Percentiles rank a stretch among this genome's conserved stretches.
phyloP scores from a whole-genome alignment of 2,113 vertebrate genomes.

The Cairina moschata region DNA sequence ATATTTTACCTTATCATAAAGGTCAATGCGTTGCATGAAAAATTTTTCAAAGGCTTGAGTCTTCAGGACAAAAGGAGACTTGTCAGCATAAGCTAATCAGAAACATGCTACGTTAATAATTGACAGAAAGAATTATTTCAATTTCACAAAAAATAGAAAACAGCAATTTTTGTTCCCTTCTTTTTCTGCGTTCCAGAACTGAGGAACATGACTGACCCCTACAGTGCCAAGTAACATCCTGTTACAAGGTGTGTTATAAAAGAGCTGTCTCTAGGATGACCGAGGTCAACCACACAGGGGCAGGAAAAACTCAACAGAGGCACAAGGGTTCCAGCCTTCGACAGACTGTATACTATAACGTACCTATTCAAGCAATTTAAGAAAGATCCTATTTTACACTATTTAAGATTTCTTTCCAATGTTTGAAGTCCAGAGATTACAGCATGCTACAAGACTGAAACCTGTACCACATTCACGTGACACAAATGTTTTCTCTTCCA shows the following conservation, averaged over 20 bases:
- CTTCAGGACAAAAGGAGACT: slow-evolving; percentile 87
- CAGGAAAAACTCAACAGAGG: too few relatives aligned
- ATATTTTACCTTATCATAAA: slow-evolving; percentile 91
- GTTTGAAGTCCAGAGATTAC: neutral
- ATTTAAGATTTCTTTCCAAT: neutral
- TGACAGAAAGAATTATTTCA: neutral
- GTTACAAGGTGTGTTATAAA: neutral
- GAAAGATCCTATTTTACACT: neutral
- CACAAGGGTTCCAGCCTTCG: neutral
- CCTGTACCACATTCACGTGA: neutral
- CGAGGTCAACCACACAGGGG: neutral
- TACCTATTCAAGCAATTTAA: neutral
- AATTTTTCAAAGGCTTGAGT: slow-evolving; percentile 94
- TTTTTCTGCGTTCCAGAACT: neutral
- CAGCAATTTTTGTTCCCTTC: neutral
- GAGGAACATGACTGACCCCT: neutral
- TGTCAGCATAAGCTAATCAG: slow-evolving; percentile 85
- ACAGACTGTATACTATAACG: fast-evolving
- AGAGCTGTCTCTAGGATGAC: neutral
- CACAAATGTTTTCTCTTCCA: neutral
- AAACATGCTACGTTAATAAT: slow-evolving; percentile 36
- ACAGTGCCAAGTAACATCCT: neutral
- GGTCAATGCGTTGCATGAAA: slow-evolving; percentile 86
- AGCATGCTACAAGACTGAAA: neutral
- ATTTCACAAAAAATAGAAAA: neutral